A percentile compares a stretch with the other conserved stretches of the same genome.
Conservation (phyloP, 2,888 invertebrate species). For the Cistogaster globosa region DNA sequence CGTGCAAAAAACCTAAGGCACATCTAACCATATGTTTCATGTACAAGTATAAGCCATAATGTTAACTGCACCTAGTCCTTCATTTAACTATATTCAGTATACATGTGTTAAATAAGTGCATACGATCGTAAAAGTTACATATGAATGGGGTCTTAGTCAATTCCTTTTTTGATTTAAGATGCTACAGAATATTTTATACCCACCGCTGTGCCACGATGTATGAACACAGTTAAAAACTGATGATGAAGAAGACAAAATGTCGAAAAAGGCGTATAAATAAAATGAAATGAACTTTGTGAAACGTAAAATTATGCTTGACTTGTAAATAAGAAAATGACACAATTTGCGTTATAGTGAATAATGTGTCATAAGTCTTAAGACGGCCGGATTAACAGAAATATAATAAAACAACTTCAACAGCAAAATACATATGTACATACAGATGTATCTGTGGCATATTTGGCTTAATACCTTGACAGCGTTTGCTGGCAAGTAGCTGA, state of each 20-base stretch:
- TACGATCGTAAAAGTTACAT: slow-evolving; percentile 19
- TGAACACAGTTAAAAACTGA: slow-evolving; percentile 41
- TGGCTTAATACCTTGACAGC: background rate
- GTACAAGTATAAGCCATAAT: too few species aligned
- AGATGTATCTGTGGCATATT: slow-evolving; percentile 1
- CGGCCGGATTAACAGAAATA: slow-evolving; percentile 33
- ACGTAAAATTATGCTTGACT: slow-evolving; percentile 67
- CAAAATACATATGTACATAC: background rate
- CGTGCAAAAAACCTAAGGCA: too few species aligned
- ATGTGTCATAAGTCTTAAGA: slow-evolving; percentile 67
- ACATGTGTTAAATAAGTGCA: slow-evolving; percentile 20
- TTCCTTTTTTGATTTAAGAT: slow-evolving; percentile 32
- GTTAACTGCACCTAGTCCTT: background rate
- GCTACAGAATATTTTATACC: slow-evolving; percentile 36
- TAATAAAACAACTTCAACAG: slow-evolving; percentile 2
- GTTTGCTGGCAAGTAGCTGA: slow-evolving; percentile 20
- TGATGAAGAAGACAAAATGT: slow-evolving; percentile 20
- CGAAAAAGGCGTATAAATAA: slow-evolving; percentile 22
- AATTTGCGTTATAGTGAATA: slow-evolving; percentile 65
- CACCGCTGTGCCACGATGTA: slow-evolving; percentile 48
- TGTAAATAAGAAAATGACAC: slow-evolving; percentile 65
- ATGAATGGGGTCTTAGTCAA: slow-evolving; percentile 21
- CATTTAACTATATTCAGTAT: background rate
- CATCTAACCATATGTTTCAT: too few species aligned
- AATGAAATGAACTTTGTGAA: slow-evolving; percentile 53